A percentile compares a stretch with the other conserved stretches of the same genome.
Conservation (phyloP, 2,113 vertebrate species). For the Cyphomyrus plagiostoma region DNA sequence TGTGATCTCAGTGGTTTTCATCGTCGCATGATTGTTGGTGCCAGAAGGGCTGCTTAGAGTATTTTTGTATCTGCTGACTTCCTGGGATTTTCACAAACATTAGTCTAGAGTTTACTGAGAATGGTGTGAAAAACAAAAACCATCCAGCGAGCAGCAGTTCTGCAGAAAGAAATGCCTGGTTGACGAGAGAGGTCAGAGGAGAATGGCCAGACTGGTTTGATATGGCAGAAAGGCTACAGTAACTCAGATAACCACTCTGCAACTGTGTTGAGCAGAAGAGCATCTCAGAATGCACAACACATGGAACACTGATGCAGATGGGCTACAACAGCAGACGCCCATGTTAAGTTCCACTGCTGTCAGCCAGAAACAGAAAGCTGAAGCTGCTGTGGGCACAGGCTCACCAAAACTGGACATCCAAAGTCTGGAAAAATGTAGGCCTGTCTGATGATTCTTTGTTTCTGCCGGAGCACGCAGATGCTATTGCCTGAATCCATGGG, state of each 20-base stretch:
- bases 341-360: no score
- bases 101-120: not conserved
- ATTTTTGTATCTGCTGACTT: not conserved
- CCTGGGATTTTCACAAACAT: not conserved
- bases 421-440: not conserved
- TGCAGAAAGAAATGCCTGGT: not conserved
- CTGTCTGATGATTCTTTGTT: not conserved
- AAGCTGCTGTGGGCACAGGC: not conserved
- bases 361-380: not conserved
- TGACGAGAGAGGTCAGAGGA: not conserved
- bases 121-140: not conserved
- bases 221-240: not conserved
- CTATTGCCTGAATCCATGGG: not conserved
- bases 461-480: not conserved
- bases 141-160: not conserved
- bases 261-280: not conserved
- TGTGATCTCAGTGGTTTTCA: no score
- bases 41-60: not conserved
- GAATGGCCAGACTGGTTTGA: not conserved
- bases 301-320: not conserved
- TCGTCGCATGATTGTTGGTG: no score
- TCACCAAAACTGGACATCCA: not conserved
- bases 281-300: not conserved
- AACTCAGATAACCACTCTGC: not conserved
- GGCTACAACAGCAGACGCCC: not conserved